Evolutionary conservation across 2,888 invertebrate genomes (phyloP).

Genomic region (Patella pellucida): DNA sequence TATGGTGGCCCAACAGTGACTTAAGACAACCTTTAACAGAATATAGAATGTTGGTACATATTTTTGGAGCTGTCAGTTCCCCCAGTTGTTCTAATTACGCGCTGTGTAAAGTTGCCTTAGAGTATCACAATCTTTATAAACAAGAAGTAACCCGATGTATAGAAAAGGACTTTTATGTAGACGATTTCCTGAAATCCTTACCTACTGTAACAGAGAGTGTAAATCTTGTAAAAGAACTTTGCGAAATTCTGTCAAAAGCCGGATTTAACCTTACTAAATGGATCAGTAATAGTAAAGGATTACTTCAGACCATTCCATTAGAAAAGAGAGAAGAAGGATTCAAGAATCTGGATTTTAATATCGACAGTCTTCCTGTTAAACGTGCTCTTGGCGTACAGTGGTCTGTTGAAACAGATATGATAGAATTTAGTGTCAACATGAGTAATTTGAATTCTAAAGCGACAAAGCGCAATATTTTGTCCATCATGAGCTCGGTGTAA

Average conservation of each 20-base stretch:
- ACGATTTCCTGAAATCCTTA: constrained; percentile 24
- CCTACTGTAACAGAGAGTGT: constrained; percentile 1
- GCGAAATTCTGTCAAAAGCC: background rate
- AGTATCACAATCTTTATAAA: background rate
- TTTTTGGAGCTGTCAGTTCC: constrained; percentile 1
- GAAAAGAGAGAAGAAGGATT: constrained; percentile 30
- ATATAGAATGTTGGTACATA: constrained; percentile 14
- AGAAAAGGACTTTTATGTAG: constrained; percentile 26
- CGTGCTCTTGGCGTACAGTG: constrained; percentile 33
- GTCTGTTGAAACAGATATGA: constrained; percentile 24
- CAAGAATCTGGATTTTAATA: constrained; percentile 14
- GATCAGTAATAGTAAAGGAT: too few relatives aligned
- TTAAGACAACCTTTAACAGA: background rate
- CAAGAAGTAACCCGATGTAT: background rate
- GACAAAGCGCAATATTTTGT: constrained; percentile 5
- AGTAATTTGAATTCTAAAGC: constrained; percentile 10
- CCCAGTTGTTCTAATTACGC: constrained; percentile 23
- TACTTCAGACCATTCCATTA: constrained; percentile 24
- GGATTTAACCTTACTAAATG: background rate
- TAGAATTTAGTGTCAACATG: constrained; percentile 20
- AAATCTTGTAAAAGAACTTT: background rate
- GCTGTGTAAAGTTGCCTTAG: background rate
- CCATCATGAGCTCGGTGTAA: constrained; percentile 12
- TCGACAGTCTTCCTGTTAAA: constrained; percentile 19
- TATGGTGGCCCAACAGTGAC: too few relatives aligned